A percentile compares a stretch with the other conserved stretches of the same genome.
phyloP scores from a whole-genome alignment of 2,113 vertebrate species.

The Barnardius zonarius region DNA sequence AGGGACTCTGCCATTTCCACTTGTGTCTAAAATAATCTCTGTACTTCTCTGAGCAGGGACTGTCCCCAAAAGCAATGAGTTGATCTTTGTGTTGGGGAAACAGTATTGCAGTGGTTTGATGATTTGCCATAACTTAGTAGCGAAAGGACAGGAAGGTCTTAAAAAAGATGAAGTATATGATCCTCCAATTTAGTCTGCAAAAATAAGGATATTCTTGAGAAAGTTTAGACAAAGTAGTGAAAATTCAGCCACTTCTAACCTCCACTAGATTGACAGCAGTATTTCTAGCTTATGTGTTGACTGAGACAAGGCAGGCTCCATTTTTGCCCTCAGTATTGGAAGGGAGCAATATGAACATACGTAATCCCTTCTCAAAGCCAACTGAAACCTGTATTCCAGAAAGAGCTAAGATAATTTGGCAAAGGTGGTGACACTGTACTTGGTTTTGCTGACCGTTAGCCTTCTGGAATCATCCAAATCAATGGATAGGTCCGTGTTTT shows the following conservation, averaged over 20 bases:
- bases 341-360: not conserved
- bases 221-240: not conserved
- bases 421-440: not conserved
- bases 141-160: conserved; percentile 2
- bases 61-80: not conserved
- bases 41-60: not conserved
- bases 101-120: not conserved
- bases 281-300: not conserved
- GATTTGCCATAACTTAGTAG: not conserved
- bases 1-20: conserved; percentile 13
- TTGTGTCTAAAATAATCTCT: conserved; percentile 28
- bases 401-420: not conserved
- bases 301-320: not conserved
- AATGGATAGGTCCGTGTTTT: not conserved
- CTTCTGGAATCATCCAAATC: not conserved
- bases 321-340: not conserved
- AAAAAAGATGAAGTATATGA: not conserved
- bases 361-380: not conserved
- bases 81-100: not conserved
- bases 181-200: not conserved
- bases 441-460: not conserved
- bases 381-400: not conserved
- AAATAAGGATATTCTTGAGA: not conserved
- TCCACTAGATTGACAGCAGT: not conserved
- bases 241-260: not conserved